Conservation (phyloP, 2,797 vertebrate genomes). For the Crax fasciolata region DNA sequence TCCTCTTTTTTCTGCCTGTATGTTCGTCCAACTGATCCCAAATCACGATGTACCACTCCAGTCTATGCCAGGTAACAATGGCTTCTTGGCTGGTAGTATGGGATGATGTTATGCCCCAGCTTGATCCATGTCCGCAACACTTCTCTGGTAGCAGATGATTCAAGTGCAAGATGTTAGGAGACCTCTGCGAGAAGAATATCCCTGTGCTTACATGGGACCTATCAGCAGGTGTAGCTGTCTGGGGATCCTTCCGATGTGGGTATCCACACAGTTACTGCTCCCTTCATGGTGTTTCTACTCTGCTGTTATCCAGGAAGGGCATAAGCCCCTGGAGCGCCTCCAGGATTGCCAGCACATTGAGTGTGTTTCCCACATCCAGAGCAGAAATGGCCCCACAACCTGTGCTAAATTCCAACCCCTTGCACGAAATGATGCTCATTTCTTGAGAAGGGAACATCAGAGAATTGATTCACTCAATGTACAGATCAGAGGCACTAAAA, state of each 20-base stretch:
- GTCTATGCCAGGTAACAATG: background rate
- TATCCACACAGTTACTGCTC: background rate
- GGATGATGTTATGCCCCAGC: background rate
- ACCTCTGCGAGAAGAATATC: background rate
- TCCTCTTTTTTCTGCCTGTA: background rate
- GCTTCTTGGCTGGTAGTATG: background rate
- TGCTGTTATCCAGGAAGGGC: background rate
- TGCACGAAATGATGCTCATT: accelerated
- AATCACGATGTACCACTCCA: accelerated
- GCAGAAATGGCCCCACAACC: background rate
- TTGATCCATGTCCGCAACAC: background rate
- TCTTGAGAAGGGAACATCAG: background rate
- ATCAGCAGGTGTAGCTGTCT: background rate
- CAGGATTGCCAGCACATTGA: background rate
- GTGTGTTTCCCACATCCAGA: accelerated
- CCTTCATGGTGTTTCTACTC: background rate
- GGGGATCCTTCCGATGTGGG: background rate
- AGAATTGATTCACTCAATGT: background rate
- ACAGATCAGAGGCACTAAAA: background rate
- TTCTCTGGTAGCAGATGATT: background rate
- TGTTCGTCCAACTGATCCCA: background rate
- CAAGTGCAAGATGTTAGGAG: background rate
- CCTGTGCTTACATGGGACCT: accelerated
- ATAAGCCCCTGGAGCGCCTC: background rate
- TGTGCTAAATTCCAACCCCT: background rate